Evolutionary conservation across 2,888 invertebrate species (phyloP).

Genomic region (Ormyrus labotus): DNA sequence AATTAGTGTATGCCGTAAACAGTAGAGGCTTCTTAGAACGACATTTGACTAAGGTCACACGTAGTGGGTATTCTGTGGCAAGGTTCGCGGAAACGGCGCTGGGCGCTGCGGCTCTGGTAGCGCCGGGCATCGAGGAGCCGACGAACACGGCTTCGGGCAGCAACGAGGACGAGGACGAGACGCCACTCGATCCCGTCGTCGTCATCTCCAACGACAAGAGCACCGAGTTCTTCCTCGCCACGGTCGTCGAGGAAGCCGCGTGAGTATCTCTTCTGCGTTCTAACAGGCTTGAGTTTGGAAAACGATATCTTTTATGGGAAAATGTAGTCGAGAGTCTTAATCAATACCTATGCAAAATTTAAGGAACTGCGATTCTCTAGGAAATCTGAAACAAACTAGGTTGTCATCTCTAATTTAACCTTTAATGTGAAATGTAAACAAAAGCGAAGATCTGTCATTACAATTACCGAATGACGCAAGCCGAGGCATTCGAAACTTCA

Average conservation of each 20-base stretch:
- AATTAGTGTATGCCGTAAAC: slow-evolving; percentile 38
- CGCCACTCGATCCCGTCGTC: slow-evolving; percentile 73
- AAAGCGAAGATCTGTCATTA: no score
- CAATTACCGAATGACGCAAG: no score
- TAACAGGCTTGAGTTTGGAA: no score
- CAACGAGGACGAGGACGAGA: slow-evolving; percentile 88
- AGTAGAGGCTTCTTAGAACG: slow-evolving; percentile 70
- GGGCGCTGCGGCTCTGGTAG: slow-evolving; percentile 78
- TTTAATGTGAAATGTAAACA: no score
- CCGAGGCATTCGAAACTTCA: no score
- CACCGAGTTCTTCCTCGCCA: slow-evolving; percentile 92
- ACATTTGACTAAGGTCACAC: slow-evolving; percentile 75
- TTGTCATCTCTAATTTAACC: no score
- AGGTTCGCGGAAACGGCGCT: slow-evolving; percentile 88
- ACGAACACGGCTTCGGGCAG: slow-evolving; percentile 94
- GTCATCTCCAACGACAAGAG: slow-evolving; percentile 94
- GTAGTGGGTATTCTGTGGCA: slow-evolving; percentile 76
- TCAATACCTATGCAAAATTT: no score
- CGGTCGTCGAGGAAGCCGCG: slow-evolving; percentile 90
- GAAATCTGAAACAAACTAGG: no score
- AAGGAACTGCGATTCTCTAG: no score
- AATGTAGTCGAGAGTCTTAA: no score
- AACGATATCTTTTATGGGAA: no score
- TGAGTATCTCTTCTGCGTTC: slow-evolving; percentile 77
- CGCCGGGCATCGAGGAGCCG: slow-evolving; percentile 85